phyloP scores from a whole-genome alignment of 2,113 vertebrate species.

The Thunnus maccoyii region DNA sequence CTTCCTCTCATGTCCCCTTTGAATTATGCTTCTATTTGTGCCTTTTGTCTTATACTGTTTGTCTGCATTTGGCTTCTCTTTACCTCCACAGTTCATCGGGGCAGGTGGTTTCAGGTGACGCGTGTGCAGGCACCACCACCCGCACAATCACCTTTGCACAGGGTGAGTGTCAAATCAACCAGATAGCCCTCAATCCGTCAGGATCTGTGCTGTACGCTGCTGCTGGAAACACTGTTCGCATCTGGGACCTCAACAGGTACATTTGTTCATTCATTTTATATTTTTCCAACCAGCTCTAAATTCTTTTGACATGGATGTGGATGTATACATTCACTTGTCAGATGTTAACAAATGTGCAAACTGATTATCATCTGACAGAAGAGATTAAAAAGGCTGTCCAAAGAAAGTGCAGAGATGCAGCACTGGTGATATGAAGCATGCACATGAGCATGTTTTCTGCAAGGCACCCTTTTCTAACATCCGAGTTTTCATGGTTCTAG shows the following conservation, averaged over 20 bases:
- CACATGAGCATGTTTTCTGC: slow-evolving; percentile 16
- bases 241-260: slow-evolving; percentile 97
- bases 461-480: slow-evolving; percentile 23
- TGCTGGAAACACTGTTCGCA: slow-evolving; percentile 91
- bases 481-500: slow-evolving; percentile 22
- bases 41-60: not conserved
- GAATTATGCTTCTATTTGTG: not conserved
- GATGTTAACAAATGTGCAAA: slow-evolving; percentile 10
- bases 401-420: not conserved
- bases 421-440: not conserved
- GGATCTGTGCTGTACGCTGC: slow-evolving; percentile 93
- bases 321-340: slow-evolving; percentile 2
- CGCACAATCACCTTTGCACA: slow-evolving; percentile 91
- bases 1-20: not conserved
- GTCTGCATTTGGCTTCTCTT: not conserved
- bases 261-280: slow-evolving; percentile 7
- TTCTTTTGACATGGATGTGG: not conserved
- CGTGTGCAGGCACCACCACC: slow-evolving; percentile 88
- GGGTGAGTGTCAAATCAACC: slow-evolving; percentile 97
- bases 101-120: slow-evolving; percentile 94
- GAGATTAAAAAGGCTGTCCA: slow-evolving; percentile 7
- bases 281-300: slow-evolving; percentile 5
- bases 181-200: slow-evolving; percentile 92
- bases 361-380: slow-evolving; percentile 22
- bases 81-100: slow-evolving; percentile 88